Evolutionary conservation across 2,113 vertebrate genomes (phyloP).

Genomic region (Semicossyphus pulcher): DNA sequence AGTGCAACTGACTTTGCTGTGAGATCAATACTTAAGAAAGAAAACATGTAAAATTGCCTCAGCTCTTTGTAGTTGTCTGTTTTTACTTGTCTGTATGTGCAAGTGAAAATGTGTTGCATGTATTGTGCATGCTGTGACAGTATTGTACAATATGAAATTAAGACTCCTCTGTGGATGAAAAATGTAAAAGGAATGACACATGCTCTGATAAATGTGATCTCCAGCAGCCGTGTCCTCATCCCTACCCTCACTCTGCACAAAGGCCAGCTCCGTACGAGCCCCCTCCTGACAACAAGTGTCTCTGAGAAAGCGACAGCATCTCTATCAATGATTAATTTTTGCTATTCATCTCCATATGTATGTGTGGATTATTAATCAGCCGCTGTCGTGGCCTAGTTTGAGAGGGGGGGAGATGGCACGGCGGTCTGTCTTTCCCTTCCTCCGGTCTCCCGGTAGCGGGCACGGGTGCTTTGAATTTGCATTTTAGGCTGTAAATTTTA

Average conservation of each 20-base stretch:
- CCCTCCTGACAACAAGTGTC: conserved; percentile 54
- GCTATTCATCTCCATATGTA: conserved; percentile 74
- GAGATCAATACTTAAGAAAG: no score
- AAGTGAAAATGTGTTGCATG: no score
- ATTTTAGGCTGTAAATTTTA: conserved; percentile 39
- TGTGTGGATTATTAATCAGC: conserved; percentile 81
- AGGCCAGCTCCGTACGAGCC: conserved; percentile 31
- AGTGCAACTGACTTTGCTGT: no score
- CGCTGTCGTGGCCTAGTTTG: conserved; percentile 73
- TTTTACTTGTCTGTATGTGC: conserved; percentile 7
- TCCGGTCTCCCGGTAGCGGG: conserved; percentile 28
- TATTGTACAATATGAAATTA: not conserved
- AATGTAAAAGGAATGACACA: conserved; percentile 12
- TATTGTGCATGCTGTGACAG: not conserved
- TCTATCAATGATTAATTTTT: conserved; percentile 72
- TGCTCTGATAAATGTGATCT: conserved; percentile 18
- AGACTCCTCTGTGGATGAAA: not conserved
- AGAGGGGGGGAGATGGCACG: conserved; percentile 34
- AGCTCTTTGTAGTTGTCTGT: not conserved
- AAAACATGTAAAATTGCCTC: not conserved
- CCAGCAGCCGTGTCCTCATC: conserved; percentile 11
- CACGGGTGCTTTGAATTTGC: conserved; percentile 45
- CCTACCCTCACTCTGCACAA: conserved; percentile 26
- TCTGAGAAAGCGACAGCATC: conserved; percentile 39
- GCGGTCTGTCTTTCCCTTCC: conserved; percentile 49